These are phyloP conservation scores for Colletes collaris DNA, from an alignment of 2,888 invertebrate genomes.

Conservation along the genomic window DNA sequence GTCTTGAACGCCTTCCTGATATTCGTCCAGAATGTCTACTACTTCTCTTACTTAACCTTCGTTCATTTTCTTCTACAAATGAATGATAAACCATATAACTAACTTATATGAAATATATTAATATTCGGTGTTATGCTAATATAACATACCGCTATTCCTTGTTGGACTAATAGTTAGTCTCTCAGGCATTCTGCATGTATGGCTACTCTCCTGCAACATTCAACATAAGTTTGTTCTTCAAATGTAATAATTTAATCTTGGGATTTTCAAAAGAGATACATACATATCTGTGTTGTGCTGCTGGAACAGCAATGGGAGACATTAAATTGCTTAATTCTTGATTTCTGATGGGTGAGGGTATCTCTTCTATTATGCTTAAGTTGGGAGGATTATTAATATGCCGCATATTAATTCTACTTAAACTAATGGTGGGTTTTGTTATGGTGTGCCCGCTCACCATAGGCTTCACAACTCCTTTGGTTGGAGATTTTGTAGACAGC, in stretches of 20 bases:
- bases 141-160: conserved; percentile 70
- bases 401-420: conserved; percentile 79
- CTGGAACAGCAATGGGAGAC: conserved; percentile 33
- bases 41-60: conserved; percentile 63
- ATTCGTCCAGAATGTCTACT: conserved; percentile 67
- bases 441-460: conserved; percentile 82
- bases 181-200: conserved; percentile 72
- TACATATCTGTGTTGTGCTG: conserved; percentile 63
- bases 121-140: neutral
- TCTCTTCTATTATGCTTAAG: conserved; percentile 77
- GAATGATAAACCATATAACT: conserved; percentile 10
- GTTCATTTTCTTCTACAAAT: conserved; percentile 66
- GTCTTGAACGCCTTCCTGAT: conserved; percentile 66
- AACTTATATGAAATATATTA: conserved; percentile 1
- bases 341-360: conserved; percentile 63
- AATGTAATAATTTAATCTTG: neutral
- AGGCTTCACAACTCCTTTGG: conserved; percentile 80
- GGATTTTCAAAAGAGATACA: conserved; percentile 27
- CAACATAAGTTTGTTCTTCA: conserved; percentile 1
- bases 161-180: conserved; percentile 67
- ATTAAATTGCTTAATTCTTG: conserved; percentile 38
- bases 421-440: conserved; percentile 80
- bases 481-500: conserved; percentile 76
- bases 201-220: conserved; percentile 67
- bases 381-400: conserved; percentile 70